Percentiles rank a stretch among this genome's conserved stretches.
Conservation (phyloP, 1,140 invertebrate species). For the Carposina sasakii region DNA sequence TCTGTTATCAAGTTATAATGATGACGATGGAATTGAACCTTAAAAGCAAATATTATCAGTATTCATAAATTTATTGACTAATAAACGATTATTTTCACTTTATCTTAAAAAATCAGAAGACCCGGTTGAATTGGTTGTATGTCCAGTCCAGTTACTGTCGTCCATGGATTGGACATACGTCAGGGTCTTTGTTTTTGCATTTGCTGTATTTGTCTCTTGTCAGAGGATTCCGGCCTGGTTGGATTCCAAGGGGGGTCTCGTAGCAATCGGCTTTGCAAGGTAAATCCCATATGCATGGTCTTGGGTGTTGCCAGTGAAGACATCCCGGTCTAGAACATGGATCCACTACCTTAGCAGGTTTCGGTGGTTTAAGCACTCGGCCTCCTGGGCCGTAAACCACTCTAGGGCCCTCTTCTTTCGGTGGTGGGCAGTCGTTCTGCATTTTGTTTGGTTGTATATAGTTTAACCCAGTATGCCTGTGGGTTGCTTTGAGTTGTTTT, state of each 20-base stretch:
- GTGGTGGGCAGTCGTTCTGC: too few species aligned
- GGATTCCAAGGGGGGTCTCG: conserved; percentile 36
- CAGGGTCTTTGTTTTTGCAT: conserved; percentile 21
- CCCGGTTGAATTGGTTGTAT: background rate
- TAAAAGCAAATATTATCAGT: too few species aligned
- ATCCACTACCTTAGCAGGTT: conserved; percentile 28
- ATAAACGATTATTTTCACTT: conserved; percentile 32
- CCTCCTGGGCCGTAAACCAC: conserved; percentile 22
- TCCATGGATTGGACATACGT: conserved; percentile 40
- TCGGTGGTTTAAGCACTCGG: conserved; percentile 23
- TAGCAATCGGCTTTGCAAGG: conserved; percentile 59
- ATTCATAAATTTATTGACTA: too few species aligned
- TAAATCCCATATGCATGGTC: conserved; percentile 47
- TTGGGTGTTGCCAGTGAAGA: conserved; percentile 48
- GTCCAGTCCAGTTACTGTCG: conserved; percentile 57
- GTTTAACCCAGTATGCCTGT: too few species aligned
- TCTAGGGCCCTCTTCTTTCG: conserved; percentile 14
- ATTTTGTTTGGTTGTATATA: too few species aligned
- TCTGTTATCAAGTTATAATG: too few species aligned
- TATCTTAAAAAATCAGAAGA: conserved; percentile 34
- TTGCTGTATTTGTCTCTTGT: conserved; percentile 21
- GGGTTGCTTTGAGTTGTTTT: too few species aligned
- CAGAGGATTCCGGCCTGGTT: conserved; percentile 34
- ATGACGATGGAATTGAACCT: too few species aligned
- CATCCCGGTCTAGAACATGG: conserved; percentile 45